These are phyloP conservation scores for Chionomys nivalis DNA, from an alignment of 2,113 vertebrate genomes.

Conservation along the genomic window DNA sequence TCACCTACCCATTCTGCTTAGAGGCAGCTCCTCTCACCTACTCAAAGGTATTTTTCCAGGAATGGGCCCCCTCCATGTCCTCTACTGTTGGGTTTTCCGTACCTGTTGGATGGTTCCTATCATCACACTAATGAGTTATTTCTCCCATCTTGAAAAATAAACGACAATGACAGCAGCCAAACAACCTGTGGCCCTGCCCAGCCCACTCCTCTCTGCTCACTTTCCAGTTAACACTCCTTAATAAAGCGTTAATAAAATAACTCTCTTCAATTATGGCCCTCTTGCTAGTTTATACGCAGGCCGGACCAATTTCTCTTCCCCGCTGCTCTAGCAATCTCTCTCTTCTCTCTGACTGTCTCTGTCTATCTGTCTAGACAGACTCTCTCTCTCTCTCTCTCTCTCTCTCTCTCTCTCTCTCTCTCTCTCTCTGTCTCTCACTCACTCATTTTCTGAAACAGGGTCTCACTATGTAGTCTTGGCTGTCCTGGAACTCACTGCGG, in stretches of 20 bases:
- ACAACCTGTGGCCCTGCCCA: not conserved
- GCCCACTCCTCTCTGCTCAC: not conserved
- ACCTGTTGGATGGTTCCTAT: not conserved
- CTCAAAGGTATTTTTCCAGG: not conserved
- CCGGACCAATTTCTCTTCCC: not conserved
- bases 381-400: no score
- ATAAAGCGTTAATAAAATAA: not conserved
- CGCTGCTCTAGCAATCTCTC: not conserved
- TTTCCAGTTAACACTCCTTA: not conserved
- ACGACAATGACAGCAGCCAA: not conserved
- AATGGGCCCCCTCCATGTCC: not conserved
- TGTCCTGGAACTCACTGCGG: not conserved
- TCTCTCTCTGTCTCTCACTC: not conserved
- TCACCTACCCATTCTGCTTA: not conserved
- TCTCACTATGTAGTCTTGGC: not conserved
- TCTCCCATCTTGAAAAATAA: conserved; percentile 12
- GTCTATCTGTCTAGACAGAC: not conserved
- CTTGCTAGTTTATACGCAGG: not conserved
- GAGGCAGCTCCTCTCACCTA: not conserved
- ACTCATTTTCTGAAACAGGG: not conserved
- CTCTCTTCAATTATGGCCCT: not conserved
- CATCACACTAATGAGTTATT: not conserved
- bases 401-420: no score
- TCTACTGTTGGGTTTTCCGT: not conserved
- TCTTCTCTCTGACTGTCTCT: not conserved